Conservation (phyloP, 1,140 invertebrate species). For the Megalopta genalis region DNA sequence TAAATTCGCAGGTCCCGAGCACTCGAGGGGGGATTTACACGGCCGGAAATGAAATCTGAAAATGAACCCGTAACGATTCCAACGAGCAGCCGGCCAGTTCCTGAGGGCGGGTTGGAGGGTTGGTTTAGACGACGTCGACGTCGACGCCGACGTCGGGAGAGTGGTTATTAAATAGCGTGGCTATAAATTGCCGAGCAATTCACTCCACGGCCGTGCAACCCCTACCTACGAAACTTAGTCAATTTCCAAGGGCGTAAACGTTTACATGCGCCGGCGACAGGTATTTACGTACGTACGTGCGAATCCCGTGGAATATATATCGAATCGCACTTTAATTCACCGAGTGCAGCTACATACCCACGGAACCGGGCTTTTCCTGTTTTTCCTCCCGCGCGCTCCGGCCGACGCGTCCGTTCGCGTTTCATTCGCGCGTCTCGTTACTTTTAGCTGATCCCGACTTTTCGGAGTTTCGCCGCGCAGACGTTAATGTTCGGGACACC, state of each 20-base stretch:
- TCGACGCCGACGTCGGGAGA: neutral
- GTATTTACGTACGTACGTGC: constrained; percentile 45
- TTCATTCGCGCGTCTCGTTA: no score
- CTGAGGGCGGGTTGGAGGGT: neutral
- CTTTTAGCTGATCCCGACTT: no score
- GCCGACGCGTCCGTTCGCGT: no score
- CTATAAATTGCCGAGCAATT: constrained; percentile 61
- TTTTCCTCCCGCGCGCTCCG: neutral
- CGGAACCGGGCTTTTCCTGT: neutral
- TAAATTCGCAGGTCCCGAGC: constrained; percentile 7
- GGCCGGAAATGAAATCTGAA: constrained; percentile 61
- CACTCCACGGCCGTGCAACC: neutral
- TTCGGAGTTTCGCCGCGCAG: no score
- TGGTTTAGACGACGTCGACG: constrained; percentile 36
- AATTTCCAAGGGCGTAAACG: constrained; percentile 56
- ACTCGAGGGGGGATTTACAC: constrained; percentile 36
- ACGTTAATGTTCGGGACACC: no score
- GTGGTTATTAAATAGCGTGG: constrained; percentile 58
- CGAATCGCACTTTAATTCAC: constrained; percentile 25
- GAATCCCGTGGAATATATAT: constrained; percentile 6
- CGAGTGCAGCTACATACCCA: neutral
- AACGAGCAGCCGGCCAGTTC: neutral
- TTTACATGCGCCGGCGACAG: constrained; percentile 32
- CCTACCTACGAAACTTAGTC: constrained; percentile 53
- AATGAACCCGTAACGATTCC: constrained; percentile 48